These are phyloP conservation scores for Lerista edwardsae DNA, from an alignment of 2,797 vertebrate species.

Conservation along the genomic window DNA sequence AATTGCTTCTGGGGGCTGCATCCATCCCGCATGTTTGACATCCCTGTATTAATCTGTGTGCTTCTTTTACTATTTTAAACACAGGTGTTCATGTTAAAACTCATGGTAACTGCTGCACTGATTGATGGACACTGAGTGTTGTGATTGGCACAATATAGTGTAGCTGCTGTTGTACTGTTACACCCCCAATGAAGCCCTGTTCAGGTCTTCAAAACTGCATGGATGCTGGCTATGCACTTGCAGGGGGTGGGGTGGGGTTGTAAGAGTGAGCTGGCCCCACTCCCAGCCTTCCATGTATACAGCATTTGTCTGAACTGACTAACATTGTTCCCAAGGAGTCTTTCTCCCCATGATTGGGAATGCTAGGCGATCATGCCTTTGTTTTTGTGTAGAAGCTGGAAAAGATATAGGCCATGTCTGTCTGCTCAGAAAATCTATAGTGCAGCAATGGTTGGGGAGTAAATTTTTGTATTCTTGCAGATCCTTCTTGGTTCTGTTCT, in stretches of 20 bases:
- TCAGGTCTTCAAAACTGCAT: too few species aligned
- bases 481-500: neutral
- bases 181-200: too few species aligned
- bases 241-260: too few species aligned
- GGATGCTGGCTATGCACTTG: too few species aligned
- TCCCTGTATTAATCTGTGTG: too few species aligned
- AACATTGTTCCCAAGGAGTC: neutral
- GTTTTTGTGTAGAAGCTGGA: neutral
- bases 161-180: neutral
- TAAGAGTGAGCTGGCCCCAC: too few species aligned
- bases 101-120: neutral
- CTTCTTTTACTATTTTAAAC: neutral
- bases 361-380: neutral
- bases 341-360: neutral
- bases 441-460: neutral
- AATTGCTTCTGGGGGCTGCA: too few species aligned
- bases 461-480: neutral
- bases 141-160: neutral
- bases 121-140: neutral
- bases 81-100: neutral
- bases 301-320: too few species aligned
- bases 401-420: neutral
- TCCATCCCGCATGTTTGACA: too few species aligned
- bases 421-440: neutral
- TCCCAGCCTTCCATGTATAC: too few species aligned